Conservation (phyloP, 1,140 invertebrate genomes). For the Epicauta chinensis region DNA sequence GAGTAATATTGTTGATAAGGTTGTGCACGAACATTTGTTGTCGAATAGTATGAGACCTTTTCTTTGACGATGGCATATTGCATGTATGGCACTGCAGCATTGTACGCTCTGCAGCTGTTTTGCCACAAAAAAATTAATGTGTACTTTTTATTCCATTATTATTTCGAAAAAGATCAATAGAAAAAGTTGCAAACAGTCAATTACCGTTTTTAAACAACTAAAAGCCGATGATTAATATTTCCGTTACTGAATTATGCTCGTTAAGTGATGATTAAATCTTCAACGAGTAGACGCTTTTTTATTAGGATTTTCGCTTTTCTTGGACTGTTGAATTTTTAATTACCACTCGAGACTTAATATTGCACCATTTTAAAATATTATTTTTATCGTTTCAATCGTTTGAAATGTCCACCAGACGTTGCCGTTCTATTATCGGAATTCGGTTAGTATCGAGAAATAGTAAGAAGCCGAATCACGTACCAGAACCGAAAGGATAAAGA, state of each 20-base stretch:
- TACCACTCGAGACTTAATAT: constrained; percentile 1
- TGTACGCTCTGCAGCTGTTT: constrained; percentile 7
- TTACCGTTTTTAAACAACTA: neutral
- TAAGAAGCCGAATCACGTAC: no score
- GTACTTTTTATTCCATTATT: constrained; percentile 1
- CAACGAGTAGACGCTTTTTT: no score
- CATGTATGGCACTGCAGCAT: neutral
- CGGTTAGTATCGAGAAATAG: no score
- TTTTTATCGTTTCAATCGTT: no score
- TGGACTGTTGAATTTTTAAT: constrained; percentile 11
- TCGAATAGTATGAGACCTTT: neutral
- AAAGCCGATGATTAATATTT: neutral
- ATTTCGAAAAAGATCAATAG: neutral
- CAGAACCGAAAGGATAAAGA: no score
- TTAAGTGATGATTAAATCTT: no score
- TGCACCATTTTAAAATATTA: no score
- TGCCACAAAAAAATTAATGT: neutral
- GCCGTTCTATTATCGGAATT: no score
- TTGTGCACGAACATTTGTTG: neutral
- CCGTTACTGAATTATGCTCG: no score
- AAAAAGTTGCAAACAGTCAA: neutral
- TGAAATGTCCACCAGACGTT: no score
- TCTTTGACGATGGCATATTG: constrained; percentile 2
- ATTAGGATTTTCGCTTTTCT: no score
- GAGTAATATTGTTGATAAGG: no score